These are phyloP conservation scores for Onychostoma macrolepis DNA, from an alignment of 2,113 vertebrate species.

Conservation along the genomic window DNA sequence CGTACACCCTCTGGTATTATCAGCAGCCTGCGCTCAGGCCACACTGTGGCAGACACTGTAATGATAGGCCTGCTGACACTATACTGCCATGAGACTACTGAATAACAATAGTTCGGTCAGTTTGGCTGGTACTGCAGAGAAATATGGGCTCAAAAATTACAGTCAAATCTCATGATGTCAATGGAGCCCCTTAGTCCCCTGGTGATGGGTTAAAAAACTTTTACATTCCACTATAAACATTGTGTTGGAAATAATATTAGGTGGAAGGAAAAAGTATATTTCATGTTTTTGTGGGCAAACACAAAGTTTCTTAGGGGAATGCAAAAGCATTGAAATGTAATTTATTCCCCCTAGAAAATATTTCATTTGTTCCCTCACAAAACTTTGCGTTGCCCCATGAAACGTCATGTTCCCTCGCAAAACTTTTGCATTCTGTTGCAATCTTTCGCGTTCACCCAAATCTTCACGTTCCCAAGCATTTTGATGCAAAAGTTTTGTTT, in stretches of 20 bases:
- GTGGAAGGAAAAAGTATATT: not conserved
- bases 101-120: not conserved
- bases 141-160: not conserved
- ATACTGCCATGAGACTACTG: not conserved
- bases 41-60: slow-evolving; percentile 46
- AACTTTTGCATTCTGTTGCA: not conserved
- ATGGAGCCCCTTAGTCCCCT: not conserved
- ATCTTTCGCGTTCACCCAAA: not conserved
- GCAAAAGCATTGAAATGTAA: not conserved
- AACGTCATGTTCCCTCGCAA: not conserved
- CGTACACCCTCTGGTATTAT: slow-evolving; percentile 63
- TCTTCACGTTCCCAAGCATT: not conserved
- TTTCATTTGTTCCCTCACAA: no score
- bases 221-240: not conserved
- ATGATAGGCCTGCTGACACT: slow-evolving; percentile 45
- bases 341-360: no score
- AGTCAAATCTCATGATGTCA: not conserved
- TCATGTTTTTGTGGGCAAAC: not conserved
- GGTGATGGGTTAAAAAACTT: not conserved
- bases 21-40: slow-evolving; percentile 41
- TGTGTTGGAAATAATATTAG: not conserved
- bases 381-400: no score
- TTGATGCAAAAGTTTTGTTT: not conserved
- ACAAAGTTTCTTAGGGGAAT: not conserved
- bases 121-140: slow-evolving; percentile 7